Evolutionary conservation across 2,797 vertebrate species (phyloP).

Genomic region (Scolopax bukidnonensis): DNA sequence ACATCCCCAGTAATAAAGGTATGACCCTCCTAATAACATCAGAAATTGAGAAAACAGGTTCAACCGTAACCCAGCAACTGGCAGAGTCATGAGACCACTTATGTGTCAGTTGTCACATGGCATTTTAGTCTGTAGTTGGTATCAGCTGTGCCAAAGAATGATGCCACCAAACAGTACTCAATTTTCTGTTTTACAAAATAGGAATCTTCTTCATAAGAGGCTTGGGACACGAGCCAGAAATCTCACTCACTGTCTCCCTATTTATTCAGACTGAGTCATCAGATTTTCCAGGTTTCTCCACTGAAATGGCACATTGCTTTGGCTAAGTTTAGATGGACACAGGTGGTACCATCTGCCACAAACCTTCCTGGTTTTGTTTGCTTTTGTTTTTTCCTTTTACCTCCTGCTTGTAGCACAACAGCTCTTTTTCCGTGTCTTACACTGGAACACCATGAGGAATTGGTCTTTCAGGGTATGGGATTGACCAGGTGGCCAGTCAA

Average conservation of each 20-base stretch:
- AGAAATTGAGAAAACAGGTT: background rate
- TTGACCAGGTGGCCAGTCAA: background rate
- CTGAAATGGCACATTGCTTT: slow-evolving; percentile 35
- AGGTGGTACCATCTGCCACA: slow-evolving; percentile 37
- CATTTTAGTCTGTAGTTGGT: background rate
- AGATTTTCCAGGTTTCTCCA: slow-evolving; percentile 45
- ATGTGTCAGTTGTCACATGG: background rate
- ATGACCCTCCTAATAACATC: background rate
- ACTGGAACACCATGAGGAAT: background rate
- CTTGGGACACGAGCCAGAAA: slow-evolving; percentile 36
- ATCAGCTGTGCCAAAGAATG: background rate
- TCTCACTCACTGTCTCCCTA: background rate
- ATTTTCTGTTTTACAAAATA: slow-evolving; percentile 25
- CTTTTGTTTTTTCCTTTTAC: slow-evolving; percentile 14
- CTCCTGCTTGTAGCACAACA: background rate
- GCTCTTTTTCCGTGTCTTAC: slow-evolving; percentile 46
- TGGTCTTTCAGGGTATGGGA: background rate
- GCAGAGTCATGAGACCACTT: background rate
- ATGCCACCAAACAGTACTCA: slow-evolving; percentile 18
- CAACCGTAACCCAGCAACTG: background rate
- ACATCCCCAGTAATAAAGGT: background rate
- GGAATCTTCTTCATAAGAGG: background rate
- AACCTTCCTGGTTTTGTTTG: slow-evolving; percentile 11
- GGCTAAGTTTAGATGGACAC: slow-evolving; percentile 30
- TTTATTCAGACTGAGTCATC: slow-evolving; percentile 42